phyloP scores from a whole-genome alignment of 2,888 invertebrate species.

The Macrophya alboannulata region DNA sequence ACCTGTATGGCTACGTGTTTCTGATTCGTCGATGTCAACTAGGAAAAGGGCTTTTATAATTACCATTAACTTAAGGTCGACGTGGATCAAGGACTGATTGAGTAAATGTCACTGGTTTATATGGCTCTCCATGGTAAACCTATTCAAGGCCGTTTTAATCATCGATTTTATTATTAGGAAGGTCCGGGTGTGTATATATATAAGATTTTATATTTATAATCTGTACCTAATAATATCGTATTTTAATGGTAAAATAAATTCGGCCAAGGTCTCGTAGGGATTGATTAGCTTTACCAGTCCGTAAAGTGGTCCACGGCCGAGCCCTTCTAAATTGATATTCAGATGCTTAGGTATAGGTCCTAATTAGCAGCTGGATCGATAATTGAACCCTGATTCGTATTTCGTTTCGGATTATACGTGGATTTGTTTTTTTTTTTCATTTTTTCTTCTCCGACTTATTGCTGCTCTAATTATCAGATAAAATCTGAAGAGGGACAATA shows the following conservation, averaged over 20 bases:
- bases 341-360: background rate
- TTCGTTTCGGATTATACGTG: background rate
- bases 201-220: background rate
- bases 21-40: background rate
- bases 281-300: background rate
- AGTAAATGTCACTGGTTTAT: constrained; percentile 1
- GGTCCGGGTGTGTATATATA: background rate
- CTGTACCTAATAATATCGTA: background rate
- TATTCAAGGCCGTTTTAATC: constrained; percentile 1
- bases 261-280: constrained; percentile 39
- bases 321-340: constrained; percentile 28
- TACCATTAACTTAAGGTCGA: background rate
- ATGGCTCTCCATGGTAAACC: background rate
- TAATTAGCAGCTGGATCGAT: background rate
- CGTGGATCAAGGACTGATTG: constrained; percentile 2
- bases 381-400: background rate
- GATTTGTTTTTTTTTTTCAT: background rate
- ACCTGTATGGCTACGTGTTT: background rate
- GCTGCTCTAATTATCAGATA: constrained; percentile 8
- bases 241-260: background rate
- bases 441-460: too few relatives aligned
- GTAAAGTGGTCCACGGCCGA: constrained; percentile 21
- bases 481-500: background rate
- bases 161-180: background rate
- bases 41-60: constrained; percentile 24